Conservation (phyloP, 1,140 invertebrate genomes). For the Diprion similis region DNA sequence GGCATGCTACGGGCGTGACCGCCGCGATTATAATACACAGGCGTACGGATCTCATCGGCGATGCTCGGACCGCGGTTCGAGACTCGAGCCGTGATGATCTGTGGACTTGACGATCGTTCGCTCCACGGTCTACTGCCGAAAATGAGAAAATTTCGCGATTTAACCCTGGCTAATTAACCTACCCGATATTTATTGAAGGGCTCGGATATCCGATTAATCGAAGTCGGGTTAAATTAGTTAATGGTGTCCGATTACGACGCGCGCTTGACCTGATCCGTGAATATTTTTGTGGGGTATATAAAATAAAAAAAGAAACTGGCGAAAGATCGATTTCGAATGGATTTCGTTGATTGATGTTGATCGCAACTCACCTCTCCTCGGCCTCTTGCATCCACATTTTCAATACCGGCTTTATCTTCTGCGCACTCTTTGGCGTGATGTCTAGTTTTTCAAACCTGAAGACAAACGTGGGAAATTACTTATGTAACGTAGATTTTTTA, state of each 20-base stretch:
- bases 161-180: constrained; percentile 50
- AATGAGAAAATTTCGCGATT: not conserved
- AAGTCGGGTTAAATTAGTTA: constrained; percentile 52
- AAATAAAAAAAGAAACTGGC: constrained; percentile 3
- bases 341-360: constrained; percentile 19
- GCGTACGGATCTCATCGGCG: not conserved
- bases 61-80: constrained; percentile 14
- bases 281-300: not conserved
- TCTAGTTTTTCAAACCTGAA: constrained; percentile 98
- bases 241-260: constrained; percentile 51
- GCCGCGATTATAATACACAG: not conserved
- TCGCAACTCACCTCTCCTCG: constrained; percentile 86
- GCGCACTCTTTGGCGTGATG: constrained; percentile 98
- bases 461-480: constrained; percentile 55
- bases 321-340: not conserved
- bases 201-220: constrained; percentile 53
- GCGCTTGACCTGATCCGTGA: constrained; percentile 35
- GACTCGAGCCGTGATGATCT: constrained; percentile 20
- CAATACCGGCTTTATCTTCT: constrained; percentile 98
- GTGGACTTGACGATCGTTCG: constrained; percentile 16
- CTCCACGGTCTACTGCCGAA: not conserved
- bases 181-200: constrained; percentile 49
- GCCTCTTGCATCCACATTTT: constrained; percentile 98
- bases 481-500: constrained; percentile 27
- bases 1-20: not conserved